Base-by-base conservation (phyloP, 2,113 vertebrate genomes). In the Gavialis gangeticus region DNA sequence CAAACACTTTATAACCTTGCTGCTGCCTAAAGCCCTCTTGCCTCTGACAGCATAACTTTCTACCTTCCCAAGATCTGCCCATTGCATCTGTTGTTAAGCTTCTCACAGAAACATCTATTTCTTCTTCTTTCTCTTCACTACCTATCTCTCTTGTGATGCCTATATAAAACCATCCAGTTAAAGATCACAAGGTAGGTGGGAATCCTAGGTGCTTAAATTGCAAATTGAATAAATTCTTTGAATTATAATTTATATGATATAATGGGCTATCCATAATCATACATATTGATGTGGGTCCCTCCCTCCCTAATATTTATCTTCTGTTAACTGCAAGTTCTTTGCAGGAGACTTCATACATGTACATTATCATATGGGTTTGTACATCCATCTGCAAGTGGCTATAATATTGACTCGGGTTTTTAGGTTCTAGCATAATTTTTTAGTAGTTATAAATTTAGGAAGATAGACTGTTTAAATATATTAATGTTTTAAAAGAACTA, bases 1-100 rank as follows among this genome's bases (percentile, higher is more conserved):
- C 90, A 95, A 93, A 69, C 80, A 93, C 94, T 92, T 95, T 94
- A 95, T 90, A 94, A 90, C 91, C 84, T 89, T 96, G 95, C 94
- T 71, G 95, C 96, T 95, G 94, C 94, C 93, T 96, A 94, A 30
- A 87, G 91, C 75, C 13, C 95, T 96, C 95, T 91, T 93, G 88
- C 95, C 95, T 92, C 94, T 87, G 88, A 91, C 21, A 10, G 34
- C 18, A 21, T 69, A 19, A 82, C 58, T 76, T 58, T 84, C 90
- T 91, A 57, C 79, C 21, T 79, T 80, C 91, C 91, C 94, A 46
- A 92, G 84, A 96, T 92, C 96, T 95, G 96, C 93, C 80, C 91
- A 87, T 89, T 88, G 79, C 94, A 75, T 94, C 96, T 94, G 67
- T 21, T 80, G 92, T 92, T 83, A 76, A 63, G 56, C 57, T 57